Evolutionary conservation across 2,113 vertebrate genomes (phyloP), one percentile per base, ranked within the genome.

Genomic region (Semnornis frantzii): DNA sequence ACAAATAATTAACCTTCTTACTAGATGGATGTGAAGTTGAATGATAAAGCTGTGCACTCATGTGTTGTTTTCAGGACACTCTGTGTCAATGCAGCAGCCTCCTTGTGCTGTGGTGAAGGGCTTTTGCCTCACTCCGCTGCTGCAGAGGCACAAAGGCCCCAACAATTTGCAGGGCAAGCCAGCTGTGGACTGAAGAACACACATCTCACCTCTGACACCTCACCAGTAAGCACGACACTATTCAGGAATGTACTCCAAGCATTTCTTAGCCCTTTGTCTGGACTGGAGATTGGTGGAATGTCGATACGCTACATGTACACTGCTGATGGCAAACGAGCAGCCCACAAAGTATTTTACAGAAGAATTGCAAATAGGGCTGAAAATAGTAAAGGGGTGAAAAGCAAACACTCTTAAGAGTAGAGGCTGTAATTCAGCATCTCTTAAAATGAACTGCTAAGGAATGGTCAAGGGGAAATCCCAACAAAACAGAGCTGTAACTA

Each of bases 1-100:
- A 93, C 87, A 97, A 96, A 91, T 93, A 91, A 91, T 96, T 94
- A 90, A 94, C 93, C 94, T 93, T 94, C 85, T 78, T 72, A 72
- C 69, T 65, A 91, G 75, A 81, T 0, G 27, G 69, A 77, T 76
- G 54, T 15, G 65, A 92, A 85, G 93, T 65, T 89, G 73, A 94
- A 94, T 91, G 73, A 81, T 65, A 93, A 91, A 78, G 72, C 69
- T 86, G 80, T 82, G 80, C 52, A 72, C 59, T 88, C 18, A 8
- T 14, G 31, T 27, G 31, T 21, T 83, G 37, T 80, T 92, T 83
- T 50, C 72, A 81, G 82, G 70, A 83, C 58, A 55, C 3, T 5
- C 74, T 17, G 79, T 6, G 1, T n/a, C 82, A 78, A 3, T 62
- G 79, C 65, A 69, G 76, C 65, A 94, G 76, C 87, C 72, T 91